Percentiles rank a stretch among this genome's conserved stretches.
phyloP scores from a whole-genome alignment of 2,888 invertebrate species.

The Drosophila falleni region DNA sequence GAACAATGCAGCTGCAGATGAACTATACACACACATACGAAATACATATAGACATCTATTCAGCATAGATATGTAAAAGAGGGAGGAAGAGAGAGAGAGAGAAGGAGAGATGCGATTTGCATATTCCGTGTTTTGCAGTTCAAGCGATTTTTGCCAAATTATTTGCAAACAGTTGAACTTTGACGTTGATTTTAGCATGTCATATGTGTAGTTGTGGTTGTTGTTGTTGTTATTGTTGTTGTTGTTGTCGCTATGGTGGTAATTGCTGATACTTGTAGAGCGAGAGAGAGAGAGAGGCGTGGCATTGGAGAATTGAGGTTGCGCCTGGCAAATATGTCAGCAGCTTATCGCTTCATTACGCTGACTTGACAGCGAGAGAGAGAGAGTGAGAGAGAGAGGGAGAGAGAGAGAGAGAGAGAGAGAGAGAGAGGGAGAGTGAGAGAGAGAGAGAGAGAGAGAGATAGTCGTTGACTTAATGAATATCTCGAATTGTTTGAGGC shows the following conservation, averaged over 20 bases:
- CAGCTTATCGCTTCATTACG: constrained; percentile 72
- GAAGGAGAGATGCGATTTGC: constrained; percentile 20
- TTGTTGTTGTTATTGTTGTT: constrained; percentile 23
- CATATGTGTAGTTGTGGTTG: constrained; percentile 36
- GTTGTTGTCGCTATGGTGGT: constrained; percentile 40
- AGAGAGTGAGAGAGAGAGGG: not conserved
- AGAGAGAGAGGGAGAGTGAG: no score
- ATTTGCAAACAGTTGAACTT: constrained; percentile 72
- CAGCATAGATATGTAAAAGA: constrained; percentile 13
- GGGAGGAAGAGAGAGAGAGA: not conserved
- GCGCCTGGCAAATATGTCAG: constrained; percentile 69
- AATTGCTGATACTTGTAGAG: constrained; percentile 49
- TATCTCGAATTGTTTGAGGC: constrained; percentile 38
- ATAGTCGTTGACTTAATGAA: constrained; percentile 41
- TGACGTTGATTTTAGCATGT: constrained; percentile 67
- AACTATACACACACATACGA: constrained; percentile 41
- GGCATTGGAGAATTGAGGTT: constrained; percentile 56
- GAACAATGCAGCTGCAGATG: constrained; percentile 65
- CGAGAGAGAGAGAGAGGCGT: not conserved
- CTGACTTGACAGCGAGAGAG: constrained; percentile 53
- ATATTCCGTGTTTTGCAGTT: constrained; percentile 52
- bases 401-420: constrained; percentile 31
- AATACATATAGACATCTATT: constrained; percentile 15
- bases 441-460: not conserved
- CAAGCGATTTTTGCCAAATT: constrained; percentile 70